Evolutionary conservation across 2,888 invertebrate genomes (phyloP), one percentile per base, ranked within the genome.

Genomic region (Brenthis daphne): DNA sequence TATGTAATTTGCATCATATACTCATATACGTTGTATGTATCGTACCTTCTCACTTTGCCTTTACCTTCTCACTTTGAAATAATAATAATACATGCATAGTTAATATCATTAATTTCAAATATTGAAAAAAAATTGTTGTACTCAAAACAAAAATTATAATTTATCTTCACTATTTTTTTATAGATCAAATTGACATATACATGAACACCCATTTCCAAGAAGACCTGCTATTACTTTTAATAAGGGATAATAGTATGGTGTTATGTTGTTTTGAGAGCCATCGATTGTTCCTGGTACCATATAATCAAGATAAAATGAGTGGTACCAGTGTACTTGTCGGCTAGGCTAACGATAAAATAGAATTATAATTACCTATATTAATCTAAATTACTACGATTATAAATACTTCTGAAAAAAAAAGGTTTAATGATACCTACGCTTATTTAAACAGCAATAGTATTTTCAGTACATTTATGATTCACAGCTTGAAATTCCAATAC

Each of bases 281-380:
- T 61, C n/a, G 24, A 73, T 68, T 72, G 75, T 74, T 73, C 73
- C 67, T 75, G 73, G 69, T 77, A 74, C 74, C 74, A 73, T 73
- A 71, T 76, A 80, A 84, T 84, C 82, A 75, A 81, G 83, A 85
- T 84, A 84, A 73, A 75, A 77, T 61, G 68, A 77, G 77, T 73
- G 73, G 73, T 81, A 84, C 83, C 84, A 81, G 79, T 78, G 85
- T 84, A 84, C 85, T 82, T 77, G 72, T 75, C 75, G 80, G 78
- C 53, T 79, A 80, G 80, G 79, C 53, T 79, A 80, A 81, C 82
- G 83, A 84, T 85, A 83, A 85, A 82, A 80, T 82, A 78, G 81
- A 84, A 82, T 84, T 80, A 85, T 86, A 85, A 78, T 80, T 87
- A 88, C 88, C 86, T 81, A 63, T 64, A 77, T 82, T 84, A 85